Evolutionary conservation across 2,888 invertebrate species (phyloP).

Genomic region (Diadromus collaris): DNA sequence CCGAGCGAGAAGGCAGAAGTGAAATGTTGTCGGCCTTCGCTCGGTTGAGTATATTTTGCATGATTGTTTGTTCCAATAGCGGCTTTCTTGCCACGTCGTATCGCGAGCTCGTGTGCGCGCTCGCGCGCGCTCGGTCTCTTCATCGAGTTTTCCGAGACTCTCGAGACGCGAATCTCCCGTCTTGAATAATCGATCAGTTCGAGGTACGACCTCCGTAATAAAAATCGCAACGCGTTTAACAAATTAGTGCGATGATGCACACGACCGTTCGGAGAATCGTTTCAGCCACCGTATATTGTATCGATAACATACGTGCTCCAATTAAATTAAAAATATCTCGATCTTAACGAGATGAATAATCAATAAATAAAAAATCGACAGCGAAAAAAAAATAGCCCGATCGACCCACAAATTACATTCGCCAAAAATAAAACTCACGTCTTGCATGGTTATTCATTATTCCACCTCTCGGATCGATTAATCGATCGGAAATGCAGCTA

Average conservation of each 20-base stretch:
- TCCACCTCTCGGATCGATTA: too few species aligned
- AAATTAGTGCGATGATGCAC: not conserved
- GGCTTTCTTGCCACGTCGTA: constrained; percentile 29
- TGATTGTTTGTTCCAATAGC: constrained; percentile 34
- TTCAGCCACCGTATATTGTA: not conserved
- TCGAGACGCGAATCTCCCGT: constrained; percentile 6
- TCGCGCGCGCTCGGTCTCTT: not conserved
- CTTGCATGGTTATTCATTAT: too few species aligned
- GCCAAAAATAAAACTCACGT: too few species aligned
- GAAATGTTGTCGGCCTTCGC: not conserved
- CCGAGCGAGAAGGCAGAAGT: constrained; percentile 14
- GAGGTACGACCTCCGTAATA: constrained; percentile 20
- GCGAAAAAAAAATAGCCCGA: too few species aligned
- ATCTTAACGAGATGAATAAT: not conserved
- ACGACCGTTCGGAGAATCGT: not conserved
- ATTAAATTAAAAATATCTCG: not conserved
- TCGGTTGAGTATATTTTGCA: constrained; percentile 9
- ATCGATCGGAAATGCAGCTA: too few species aligned
- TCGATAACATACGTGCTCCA: not conserved
- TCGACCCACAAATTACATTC: too few species aligned
- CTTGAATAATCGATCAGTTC: constrained; percentile 18
- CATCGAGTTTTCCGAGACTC: constrained; percentile 24
- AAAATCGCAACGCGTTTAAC: not conserved
- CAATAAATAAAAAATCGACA: not conserved
- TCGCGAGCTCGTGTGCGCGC: constrained; percentile 1